Conservation (phyloP, 92 coral and sea anemone genomes). For the Epizoanthus fatuus region DNA sequence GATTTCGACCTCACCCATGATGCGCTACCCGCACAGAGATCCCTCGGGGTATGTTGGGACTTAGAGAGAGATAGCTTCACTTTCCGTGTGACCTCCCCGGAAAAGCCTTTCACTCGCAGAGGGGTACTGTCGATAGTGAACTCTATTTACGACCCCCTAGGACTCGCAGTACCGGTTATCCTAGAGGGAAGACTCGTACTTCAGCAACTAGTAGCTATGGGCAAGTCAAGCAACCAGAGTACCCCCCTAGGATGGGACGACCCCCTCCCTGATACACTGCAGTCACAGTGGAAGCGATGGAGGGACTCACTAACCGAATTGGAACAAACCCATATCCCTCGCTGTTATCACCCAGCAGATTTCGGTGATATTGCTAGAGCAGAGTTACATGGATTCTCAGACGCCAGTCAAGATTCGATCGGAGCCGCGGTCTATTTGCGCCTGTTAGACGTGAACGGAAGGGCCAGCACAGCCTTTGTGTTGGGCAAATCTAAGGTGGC, state of each 20-base stretch:
- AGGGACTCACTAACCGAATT: conserved; percentile 39
- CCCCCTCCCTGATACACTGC: conserved; percentile 39
- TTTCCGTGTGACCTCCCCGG: conserved; percentile 30
- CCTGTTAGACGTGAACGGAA: conserved; percentile 14
- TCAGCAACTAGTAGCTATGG: conserved; percentile 33
- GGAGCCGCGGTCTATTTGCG: conserved; percentile 43
- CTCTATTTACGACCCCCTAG: conserved; percentile 59
- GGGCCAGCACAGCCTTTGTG: conserved; percentile 2
- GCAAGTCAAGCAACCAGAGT: conserved; percentile 22
- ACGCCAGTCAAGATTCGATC: conserved; percentile 54
- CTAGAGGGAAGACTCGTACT: conserved; percentile 42
- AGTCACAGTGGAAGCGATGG: conserved; percentile 51
- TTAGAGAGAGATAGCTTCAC: conserved; percentile 39
- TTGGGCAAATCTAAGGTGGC: conserved; percentile 41
- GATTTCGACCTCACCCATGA: conserved; percentile 46
- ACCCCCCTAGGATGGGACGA: conserved; percentile 60
- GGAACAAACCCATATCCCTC: conserved; percentile 25
- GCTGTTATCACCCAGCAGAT: conserved; percentile 40
- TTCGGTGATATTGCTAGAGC: conserved; percentile 29
- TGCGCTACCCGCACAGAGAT: conserved; percentile 38
- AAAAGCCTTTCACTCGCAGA: conserved; percentile 49
- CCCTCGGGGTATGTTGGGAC: conserved; percentile 56
- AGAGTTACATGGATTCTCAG: conserved; percentile 43
- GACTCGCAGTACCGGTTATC: conserved; percentile 49
- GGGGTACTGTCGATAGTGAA: conserved; percentile 54